Conservation (phyloP, 2,113 vertebrate species). For the Equus przewalskii region DNA sequence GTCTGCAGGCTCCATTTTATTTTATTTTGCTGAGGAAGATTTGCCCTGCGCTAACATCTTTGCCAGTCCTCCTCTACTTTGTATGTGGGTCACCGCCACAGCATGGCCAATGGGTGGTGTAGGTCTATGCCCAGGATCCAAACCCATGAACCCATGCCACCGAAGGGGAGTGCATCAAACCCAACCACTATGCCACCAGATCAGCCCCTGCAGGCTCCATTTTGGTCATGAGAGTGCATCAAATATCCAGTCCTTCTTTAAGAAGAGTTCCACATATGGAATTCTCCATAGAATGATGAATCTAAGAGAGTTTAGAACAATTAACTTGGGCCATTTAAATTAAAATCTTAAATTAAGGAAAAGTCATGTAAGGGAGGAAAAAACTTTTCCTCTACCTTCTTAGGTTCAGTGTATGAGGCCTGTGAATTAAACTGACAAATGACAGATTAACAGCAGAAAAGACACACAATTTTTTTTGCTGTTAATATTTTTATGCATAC, state of each 20-base stretch:
- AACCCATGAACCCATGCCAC: too few species aligned
- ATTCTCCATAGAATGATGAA: not conserved
- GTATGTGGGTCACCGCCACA: too few species aligned
- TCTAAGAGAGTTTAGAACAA: not conserved
- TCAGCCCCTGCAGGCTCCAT: not conserved
- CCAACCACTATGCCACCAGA: too few species aligned
- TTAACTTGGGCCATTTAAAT: not conserved
- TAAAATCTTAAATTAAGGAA: slow-evolving; percentile 34
- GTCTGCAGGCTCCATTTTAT: not conserved
- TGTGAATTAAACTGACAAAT: not conserved
- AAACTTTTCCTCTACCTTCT: not conserved
- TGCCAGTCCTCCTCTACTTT: too few species aligned
- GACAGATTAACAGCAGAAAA: not conserved
- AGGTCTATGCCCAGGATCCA: too few species aligned
- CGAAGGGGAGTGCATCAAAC: too few species aligned
- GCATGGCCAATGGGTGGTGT: too few species aligned
- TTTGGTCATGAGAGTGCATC: not conserved
- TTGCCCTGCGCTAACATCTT: too few species aligned
- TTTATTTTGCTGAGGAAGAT: too few species aligned
- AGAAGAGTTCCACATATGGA: not conserved
- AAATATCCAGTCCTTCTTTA: not conserved
- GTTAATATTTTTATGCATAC: not conserved
- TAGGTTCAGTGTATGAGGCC: not conserved
- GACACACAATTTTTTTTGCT: not conserved
- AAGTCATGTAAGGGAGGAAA: not conserved